These are phyloP conservation scores for Corythoichthys intestinalis DNA, from an alignment of 2,113 vertebrate genomes.

Conservation along the genomic window DNA sequence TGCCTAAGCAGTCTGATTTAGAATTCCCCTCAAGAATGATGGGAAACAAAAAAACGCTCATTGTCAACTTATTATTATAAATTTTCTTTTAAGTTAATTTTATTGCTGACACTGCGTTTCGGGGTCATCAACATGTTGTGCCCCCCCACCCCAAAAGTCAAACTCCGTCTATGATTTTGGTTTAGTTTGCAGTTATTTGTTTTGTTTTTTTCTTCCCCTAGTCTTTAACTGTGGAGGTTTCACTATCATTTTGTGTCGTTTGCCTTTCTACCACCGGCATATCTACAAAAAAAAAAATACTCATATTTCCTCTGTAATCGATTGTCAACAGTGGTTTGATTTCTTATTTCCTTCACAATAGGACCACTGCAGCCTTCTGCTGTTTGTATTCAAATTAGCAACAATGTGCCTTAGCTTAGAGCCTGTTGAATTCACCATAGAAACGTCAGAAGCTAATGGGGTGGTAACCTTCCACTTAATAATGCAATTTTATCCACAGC, in stretches of 20 bases:
- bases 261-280: background rate
- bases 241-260: background rate
- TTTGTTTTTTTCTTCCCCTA: no score
- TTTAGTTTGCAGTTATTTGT: no score
- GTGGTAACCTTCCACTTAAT: slow-evolving; percentile 1
- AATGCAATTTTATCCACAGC: slow-evolving; percentile 6
- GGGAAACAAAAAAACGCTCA: no score
- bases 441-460: background rate
- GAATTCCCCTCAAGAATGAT: no score
- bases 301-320: slow-evolving; percentile 22
- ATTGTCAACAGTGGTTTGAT: slow-evolving; percentile 26
- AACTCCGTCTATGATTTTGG: no score
- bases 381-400: slow-evolving; percentile 18
- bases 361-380: slow-evolving; percentile 8
- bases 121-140: no score
- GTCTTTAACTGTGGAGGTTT: no score
- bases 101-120: no score
- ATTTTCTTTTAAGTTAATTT: no score
- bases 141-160: no score
- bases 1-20: no score
- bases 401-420: slow-evolving; percentile 17
- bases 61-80: no score
- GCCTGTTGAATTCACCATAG: background rate
- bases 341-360: slow-evolving; percentile 14
- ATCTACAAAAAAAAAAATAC: background rate